phyloP scores from a whole-genome alignment of 2,888 invertebrate genomes.

The Himalopsyche kuldschensis region DNA sequence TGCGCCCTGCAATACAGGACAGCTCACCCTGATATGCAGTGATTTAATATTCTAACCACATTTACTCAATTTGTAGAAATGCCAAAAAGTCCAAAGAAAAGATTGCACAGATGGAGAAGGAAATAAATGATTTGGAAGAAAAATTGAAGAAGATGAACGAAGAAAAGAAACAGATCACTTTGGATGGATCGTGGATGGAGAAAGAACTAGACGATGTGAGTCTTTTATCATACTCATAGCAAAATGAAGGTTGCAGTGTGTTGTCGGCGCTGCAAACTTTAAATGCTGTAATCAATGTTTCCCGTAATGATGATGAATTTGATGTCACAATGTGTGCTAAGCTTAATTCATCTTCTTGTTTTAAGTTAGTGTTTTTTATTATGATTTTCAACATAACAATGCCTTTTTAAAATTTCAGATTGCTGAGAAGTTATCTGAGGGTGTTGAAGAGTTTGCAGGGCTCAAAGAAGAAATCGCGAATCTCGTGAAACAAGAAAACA shows the following conservation, averaged over 20 bases:
- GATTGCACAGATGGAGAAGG: conserved; percentile 72
- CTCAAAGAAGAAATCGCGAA: conserved; percentile 67
- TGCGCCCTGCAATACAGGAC: too few species aligned
- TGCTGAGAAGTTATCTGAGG: conserved; percentile 60
- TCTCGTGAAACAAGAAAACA: conserved; percentile 66
- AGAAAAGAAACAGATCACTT: conserved; percentile 62
- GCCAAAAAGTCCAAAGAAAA: conserved; percentile 74
- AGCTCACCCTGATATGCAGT: too few species aligned
- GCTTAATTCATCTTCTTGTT: too few species aligned
- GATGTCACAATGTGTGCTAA: too few species aligned
- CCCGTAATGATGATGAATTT: too few species aligned
- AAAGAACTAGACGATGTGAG: conserved; percentile 59
- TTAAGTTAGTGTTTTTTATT: too few species aligned
- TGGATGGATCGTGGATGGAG: conserved; percentile 58
- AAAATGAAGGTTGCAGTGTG: too few species aligned
- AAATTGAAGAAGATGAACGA: conserved; percentile 62
- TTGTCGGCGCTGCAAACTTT: too few species aligned
- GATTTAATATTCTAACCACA: background rate
- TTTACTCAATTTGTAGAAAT: conserved; percentile 59
- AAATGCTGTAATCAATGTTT: too few species aligned
- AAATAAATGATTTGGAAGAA: conserved; percentile 69
- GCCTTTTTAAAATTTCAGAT: conserved; percentile 45
- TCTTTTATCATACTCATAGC: background rate
- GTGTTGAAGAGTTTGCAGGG: conserved; percentile 59
- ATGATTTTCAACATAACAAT: background rate